These are phyloP conservation scores for Diplosoma virens DNA, from an alignment of 23 tunicate genomes.

Conservation along the genomic window DNA sequence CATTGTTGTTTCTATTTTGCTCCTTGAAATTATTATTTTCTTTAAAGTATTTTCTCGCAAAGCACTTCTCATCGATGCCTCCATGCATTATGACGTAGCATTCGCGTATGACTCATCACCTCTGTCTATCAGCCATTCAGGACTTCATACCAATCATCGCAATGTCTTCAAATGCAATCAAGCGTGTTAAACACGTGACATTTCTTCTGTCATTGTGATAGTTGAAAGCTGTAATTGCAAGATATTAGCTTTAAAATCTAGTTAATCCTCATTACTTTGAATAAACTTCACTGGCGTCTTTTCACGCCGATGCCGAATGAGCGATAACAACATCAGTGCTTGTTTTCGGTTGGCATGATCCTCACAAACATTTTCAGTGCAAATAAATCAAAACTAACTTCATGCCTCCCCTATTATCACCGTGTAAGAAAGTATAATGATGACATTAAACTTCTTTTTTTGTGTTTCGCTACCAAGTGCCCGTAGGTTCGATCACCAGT, in stretches of 20 bases:
- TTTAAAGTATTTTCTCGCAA: background rate
- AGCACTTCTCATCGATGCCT: background rate
- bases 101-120: constrained; percentile 3
- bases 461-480: too few species aligned
- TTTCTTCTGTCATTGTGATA: background rate
- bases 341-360: background rate
- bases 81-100: constrained; percentile 2
- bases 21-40: background rate
- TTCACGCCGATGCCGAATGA: constrained; percentile 11
- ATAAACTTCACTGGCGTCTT: constrained; percentile 3
- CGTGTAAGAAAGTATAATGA: too few species aligned
- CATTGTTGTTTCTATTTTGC: too few species aligned
- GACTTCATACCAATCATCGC: background rate
- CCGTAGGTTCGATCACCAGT: too few species aligned
- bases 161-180: background rate
- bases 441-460: too few species aligned
- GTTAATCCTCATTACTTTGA: constrained; percentile 9
- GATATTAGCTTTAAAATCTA: background rate
- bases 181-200: constrained; percentile 9
- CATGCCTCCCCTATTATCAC: too few species aligned
- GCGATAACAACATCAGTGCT: background rate
- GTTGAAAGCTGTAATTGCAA: background rate
- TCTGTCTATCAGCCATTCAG: background rate
- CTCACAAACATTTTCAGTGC: too few species aligned
- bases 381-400: background rate